Base-by-base conservation (phyloP, 2,113 vertebrate species). In the Polypterus bichir region DNA sequence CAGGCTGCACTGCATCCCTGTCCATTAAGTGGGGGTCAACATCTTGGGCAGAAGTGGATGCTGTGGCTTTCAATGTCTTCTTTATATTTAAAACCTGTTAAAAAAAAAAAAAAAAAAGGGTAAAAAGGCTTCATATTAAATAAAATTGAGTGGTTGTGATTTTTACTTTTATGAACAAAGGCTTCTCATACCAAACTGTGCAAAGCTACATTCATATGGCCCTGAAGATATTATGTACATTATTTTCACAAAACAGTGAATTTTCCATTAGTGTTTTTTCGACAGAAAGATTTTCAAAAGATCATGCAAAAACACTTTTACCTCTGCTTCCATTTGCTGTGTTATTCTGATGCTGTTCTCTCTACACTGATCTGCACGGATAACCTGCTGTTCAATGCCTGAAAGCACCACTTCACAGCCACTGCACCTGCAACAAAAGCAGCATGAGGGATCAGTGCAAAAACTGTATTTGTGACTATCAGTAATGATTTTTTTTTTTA, bases 271-370 rank as follows among this genome's bases (percentile, higher is more conserved):
- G 27, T 27, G 27, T 27, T 27, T 27, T 27, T 27, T 27, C 10
- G 5, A 47, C n/a, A 27, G 2, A 8, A 4, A 7, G 9, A 9
- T 5, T 2, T 4, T 49, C 48, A 65, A 9, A 6, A 27, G 27
- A 27, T 27, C 27, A 27, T 27, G 27, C 27, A 27, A 46, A n/a
- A 44, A 47, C 56, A 44, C 3, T 11, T 81, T 65, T 63, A 90
- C 88, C 83, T 92, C 89, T 5, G 83, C 78, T 64, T 91, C 86
- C 49, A 89, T 79, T 73, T 88, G 88, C 73, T 89, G 87, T 61
- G 84, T 82, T 46, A 83, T 83, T 51, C 83, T 76, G 69, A 80
- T 82, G 69, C 86, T 82, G 71, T 73, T 84, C 70, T 88, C 87
- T 67, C 86, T 87, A 74, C 81, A 84, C 57, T 84, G 83, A 73